Base-by-base conservation (phyloP, 2,113 vertebrate species). In the Nibea albiflora region DNA sequence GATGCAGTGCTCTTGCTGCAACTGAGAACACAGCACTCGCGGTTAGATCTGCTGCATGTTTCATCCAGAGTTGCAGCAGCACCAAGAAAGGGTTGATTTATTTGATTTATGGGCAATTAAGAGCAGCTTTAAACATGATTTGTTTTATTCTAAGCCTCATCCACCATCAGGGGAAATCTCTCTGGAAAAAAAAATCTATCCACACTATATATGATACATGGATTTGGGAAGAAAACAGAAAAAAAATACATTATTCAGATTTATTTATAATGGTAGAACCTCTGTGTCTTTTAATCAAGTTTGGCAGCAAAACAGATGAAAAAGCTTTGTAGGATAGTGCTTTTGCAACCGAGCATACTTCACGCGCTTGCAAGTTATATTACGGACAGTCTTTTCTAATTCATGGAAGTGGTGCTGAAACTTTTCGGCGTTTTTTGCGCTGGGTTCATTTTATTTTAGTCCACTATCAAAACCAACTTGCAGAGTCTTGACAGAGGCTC, bases 21-120 rank as follows among this genome's bases (percentile, higher is more conserved):
- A 20, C 22, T 65, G 39, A 52, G 46, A 31, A 42, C 73, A 44
- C 74, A 87, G 80, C 56, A 81, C 78, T 72, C n/a, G 56, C 58
- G 53, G 26, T 17, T 17, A 66, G 64, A 64, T 26, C 50, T 22
- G 60, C 62, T 83, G 70, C 44, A 72, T 52, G 47, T 67, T 52
- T 86, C 12, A 73, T 56, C 53, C 8, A 26, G 22, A 67, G 60
- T 22, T 78, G 44, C 69, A 84, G 65, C 31, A 20, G 56, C 47
- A 24, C 20, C 31, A 64, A 22, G 17, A 68, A 46, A 54, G 14
- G 12, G 8, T 60, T 66, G 53, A 35, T 76, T 76, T 78, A 28
- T 66, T 79, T 77, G 66, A 87, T 85, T 85, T 81, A 86, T 83
- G 50, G 57, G 47, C 56, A 88, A 80, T 91, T 81, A 88, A 74